A percentile compares a stretch with the other conserved stretches of the same genome.
phyloP scores from a whole-genome alignment of 2,797 vertebrate species.

The Spea hammondii region DNA sequence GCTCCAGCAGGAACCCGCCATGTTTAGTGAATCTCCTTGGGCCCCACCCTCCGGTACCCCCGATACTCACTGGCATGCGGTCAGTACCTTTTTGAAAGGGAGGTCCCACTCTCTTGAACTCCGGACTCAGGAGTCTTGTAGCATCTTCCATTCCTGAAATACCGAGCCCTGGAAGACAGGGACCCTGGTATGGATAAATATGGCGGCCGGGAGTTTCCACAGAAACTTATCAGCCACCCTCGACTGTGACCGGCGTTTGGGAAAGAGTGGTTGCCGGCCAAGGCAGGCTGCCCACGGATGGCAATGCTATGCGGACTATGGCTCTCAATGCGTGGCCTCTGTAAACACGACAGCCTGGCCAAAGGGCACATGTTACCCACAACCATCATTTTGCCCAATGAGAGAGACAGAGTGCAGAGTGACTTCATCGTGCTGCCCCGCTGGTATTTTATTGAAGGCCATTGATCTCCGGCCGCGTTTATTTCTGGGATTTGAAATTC shows the following conservation, averaged over 20 bases:
- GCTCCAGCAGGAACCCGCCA: too few species aligned
- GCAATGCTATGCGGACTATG: constrained; percentile 22
- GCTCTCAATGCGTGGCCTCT: constrained; percentile 14
- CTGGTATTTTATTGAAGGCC: too few species aligned
- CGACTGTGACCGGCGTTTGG: constrained; percentile 20
- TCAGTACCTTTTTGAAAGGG: constrained; percentile 48
- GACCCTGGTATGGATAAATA: constrained; percentile 50
- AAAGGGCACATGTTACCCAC: not conserved
- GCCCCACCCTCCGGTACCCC: too few species aligned
- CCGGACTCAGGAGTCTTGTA: constrained; percentile 49
- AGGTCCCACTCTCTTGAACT: constrained; percentile 52
- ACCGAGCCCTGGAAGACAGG: constrained; percentile 51
- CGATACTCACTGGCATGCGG: not conserved
- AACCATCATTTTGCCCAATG: too few species aligned
- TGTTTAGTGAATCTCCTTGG: too few species aligned
- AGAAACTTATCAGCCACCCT: constrained; percentile 43
- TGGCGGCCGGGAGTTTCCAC: constrained; percentile 26
- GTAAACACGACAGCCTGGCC: not conserved
- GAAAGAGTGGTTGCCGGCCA: constrained; percentile 18
- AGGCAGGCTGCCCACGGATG: constrained; percentile 1
- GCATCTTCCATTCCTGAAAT: constrained; percentile 53
- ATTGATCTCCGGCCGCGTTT: too few species aligned
- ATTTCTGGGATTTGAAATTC: too few species aligned
- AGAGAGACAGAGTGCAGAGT: not conserved
- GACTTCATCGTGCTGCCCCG: constrained; percentile 3